Percentiles rank a stretch among this genome's conserved stretches.
phyloP scores from a whole-genome alignment of 2,888 invertebrate species.

The Orthosia gracilis region DNA sequence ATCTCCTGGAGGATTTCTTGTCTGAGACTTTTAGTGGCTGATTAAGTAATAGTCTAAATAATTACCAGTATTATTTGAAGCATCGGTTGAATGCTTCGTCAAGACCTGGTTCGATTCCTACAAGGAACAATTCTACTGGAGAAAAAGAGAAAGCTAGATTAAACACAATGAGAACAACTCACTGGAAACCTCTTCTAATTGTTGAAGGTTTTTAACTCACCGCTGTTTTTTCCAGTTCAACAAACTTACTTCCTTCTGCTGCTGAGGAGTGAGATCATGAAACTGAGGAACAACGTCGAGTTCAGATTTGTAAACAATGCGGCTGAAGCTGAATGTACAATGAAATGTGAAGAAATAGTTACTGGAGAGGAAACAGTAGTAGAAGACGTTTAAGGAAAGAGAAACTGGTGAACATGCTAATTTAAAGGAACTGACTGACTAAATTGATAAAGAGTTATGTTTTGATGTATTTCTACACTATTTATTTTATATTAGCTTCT shows the following conservation, averaged over 20 bases:
- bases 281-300: neutral
- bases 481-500: no score
- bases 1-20: neutral
- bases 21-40: neutral
- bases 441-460: no score
- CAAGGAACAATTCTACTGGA: no score
- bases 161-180: no score
- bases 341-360: neutral
- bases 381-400: neutral
- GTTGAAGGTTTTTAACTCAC: neutral
- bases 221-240: neutral
- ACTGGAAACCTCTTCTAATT: no score
- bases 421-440: neutral
- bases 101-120: no score
- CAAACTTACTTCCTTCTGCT: conserved; percentile 23
- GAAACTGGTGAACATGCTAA: neutral
- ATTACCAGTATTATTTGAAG: no score
- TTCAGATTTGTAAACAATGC: neutral
- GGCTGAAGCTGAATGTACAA: conserved; percentile 23
- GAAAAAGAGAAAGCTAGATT: no score
- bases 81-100: no score
- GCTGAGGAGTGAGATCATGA: conserved; percentile 20
- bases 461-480: no score
- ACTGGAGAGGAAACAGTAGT: neutral
- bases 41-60: neutral